These are phyloP conservation scores for Standfussiana lucernea DNA, from an alignment of 2,888 invertebrate genomes.

Conservation along the genomic window DNA sequence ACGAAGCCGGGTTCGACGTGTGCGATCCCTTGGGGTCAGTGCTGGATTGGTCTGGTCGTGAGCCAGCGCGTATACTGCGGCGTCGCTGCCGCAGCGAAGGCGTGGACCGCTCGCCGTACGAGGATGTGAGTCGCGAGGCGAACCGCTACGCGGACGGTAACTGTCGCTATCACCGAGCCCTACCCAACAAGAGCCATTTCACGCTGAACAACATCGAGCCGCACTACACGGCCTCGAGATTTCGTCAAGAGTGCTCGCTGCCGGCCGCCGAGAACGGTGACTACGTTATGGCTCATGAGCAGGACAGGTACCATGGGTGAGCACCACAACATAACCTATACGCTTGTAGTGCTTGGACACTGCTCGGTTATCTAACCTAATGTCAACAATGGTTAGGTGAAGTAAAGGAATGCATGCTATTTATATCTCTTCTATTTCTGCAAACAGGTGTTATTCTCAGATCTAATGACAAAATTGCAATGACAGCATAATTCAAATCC, in stretches of 20 bases:
- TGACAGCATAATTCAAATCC: not conserved
- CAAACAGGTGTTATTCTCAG: not conserved
- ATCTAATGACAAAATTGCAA: not conserved
- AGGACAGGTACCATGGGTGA: constrained; percentile 81
- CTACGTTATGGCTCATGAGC: constrained; percentile 86
- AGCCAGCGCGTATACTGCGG: constrained; percentile 85
- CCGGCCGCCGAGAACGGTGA: constrained; percentile 87
- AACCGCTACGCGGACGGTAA: constrained; percentile 79
- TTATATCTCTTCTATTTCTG: constrained; percentile 3
- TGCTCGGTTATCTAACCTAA: constrained; percentile 47
- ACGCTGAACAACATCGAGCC: constrained; percentile 83
- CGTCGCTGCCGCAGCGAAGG: constrained; percentile 89
- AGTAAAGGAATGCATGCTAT: constrained; percentile 38
- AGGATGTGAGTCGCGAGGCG: constrained; percentile 83
- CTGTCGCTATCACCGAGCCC: constrained; percentile 76
- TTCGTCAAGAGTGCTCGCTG: constrained; percentile 83
- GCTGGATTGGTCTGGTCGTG: constrained; percentile 83
- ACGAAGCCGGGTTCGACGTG: constrained; percentile 88
- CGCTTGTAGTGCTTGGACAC: constrained; percentile 47
- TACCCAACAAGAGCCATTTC: constrained; percentile 84
- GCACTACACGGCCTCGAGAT: constrained; percentile 73
- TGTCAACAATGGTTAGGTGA: constrained; percentile 26
- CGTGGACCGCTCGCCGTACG: constrained; percentile 87
- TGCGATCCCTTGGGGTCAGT: constrained; percentile 86
- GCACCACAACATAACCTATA: constrained; percentile 76